A percentile compares a stretch with the other conserved stretches of the same genome.
Conservation (phyloP, 2,797 vertebrate genomes). For the Periophthalmus magnuspinnatus region DNA sequence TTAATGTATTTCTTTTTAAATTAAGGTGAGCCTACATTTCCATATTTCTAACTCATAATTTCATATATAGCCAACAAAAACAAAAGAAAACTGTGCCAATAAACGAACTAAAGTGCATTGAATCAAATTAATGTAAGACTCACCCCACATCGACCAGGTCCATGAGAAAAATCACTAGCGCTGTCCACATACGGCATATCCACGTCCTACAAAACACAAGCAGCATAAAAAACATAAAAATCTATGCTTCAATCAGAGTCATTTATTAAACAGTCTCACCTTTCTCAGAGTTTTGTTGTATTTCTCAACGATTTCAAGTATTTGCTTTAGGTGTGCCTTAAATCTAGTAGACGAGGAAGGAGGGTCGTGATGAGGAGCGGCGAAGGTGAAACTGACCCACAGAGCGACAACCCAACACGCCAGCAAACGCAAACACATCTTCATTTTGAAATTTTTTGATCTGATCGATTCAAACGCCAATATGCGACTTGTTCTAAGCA, state of each 20-base stretch:
- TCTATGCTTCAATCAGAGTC: background rate
- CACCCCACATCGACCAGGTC: conserved; percentile 41
- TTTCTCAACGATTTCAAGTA: fast-evolving
- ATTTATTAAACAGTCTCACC: conserved; percentile 36
- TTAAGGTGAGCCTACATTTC: no score
- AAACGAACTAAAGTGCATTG: background rate
- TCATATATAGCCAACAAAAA: background rate
- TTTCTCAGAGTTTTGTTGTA: fast-evolving
- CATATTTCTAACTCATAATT: no score
- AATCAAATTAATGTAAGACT: conserved; percentile 16
- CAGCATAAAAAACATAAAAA: background rate
- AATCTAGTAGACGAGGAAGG: no score
- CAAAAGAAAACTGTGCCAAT: background rate
- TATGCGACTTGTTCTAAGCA: conserved; percentile 23
- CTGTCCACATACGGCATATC: conserved; percentile 33
- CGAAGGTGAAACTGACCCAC: background rate
- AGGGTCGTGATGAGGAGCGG: fast-evolving
- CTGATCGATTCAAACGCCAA: conserved; percentile 8
- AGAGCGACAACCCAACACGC: conserved; percentile 3
- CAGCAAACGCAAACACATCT: conserved; percentile 29
- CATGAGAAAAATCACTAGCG: background rate
- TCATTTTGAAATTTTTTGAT: conserved; percentile 20
- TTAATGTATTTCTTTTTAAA: no score
- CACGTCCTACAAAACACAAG: fast-evolving
- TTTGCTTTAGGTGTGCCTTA: fast-evolving